Evolutionary conservation across 1,140 invertebrate species (phyloP), one percentile per base, ranked within the genome.

Genomic region (Drosophila orosa): DNA sequence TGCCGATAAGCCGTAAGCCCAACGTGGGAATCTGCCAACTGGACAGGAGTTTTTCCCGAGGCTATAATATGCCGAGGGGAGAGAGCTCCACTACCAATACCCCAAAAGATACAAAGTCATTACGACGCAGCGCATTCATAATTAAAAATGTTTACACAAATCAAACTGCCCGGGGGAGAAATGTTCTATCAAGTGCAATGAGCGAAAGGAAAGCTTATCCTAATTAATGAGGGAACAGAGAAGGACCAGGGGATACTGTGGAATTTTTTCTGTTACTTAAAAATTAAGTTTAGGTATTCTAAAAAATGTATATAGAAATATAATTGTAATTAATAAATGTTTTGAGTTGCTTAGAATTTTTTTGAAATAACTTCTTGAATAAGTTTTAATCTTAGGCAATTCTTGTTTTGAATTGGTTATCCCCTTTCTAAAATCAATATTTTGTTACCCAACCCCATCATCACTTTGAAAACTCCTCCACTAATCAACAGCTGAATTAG

Each of bases 121-220:
- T 87, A 87, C 72, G 47, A 75, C 62, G 69, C 69, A 58, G 73
- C 60, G 73, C 59, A 74, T 85, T 85, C 77, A 86, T 80, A 85
- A 86, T 85, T 86, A 85, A 81, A 76, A 75, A 87, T 87, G 72
- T 87, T 82, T 78, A 75, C 61, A 71, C 65, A 72, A 61, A 84
- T 78, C 39, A 61, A 54, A 65, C 61, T 57, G 48, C 60, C 44
- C 15, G 9, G 37, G 24, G 24, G 48, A 17, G 10, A 17, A 17
- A 25, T 47, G 17, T 39, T 48, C 25, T 8, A 33, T 19, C 10
- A 65, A 78, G 59, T 58, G 81, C 77, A 84, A 25, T 66, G 39
- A 62, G 68, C 78, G 82, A 52, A 54, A 78, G 61, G 29, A 65
- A 33, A 61, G 47, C 47, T 67, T 48, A 67, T 62, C 40, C 80